Conservation (phyloP, 2,888 invertebrate genomes). For the Epirrhoe alternata region DNA sequence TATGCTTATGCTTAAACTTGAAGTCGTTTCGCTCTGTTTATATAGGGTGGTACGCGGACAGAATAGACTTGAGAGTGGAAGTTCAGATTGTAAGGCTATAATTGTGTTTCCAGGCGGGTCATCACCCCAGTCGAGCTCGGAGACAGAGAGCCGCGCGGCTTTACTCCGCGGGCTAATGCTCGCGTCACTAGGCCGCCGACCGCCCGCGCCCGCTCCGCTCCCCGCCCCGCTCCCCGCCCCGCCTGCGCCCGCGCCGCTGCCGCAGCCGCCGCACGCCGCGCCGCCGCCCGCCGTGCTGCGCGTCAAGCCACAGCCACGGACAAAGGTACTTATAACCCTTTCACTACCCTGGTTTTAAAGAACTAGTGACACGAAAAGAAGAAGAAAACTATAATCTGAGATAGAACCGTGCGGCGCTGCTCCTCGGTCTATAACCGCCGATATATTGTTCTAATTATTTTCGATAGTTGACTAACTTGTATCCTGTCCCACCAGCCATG, state of each 20-base stretch:
- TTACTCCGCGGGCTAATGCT: conserved; percentile 77
- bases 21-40: not conserved
- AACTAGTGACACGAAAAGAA: no score
- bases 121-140: conserved; percentile 57
- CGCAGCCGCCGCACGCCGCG: conserved; percentile 51
- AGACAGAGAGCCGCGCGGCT: conserved; percentile 73
- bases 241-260: conserved; percentile 51
- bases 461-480: no score
- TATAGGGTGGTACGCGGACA: not conserved
- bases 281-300: conserved; percentile 59
- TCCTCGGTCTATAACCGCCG: no score
- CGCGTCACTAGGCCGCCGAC: conserved; percentile 71
- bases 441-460: no score
- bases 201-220: conserved; percentile 47
- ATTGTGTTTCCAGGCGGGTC: conserved; percentile 53
- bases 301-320: conserved; percentile 75
- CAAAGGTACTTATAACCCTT: no score
- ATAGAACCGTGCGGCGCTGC: no score
- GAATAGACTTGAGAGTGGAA: no score
- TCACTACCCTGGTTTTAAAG: no score
- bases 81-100: no score
- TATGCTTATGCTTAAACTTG: no score
- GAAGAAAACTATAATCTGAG: no score
- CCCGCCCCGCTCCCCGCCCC: conserved; percentile 51
- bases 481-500: no score